phyloP scores from a whole-genome alignment of 2,113 vertebrate species.

The Camelus bactrianus region DNA sequence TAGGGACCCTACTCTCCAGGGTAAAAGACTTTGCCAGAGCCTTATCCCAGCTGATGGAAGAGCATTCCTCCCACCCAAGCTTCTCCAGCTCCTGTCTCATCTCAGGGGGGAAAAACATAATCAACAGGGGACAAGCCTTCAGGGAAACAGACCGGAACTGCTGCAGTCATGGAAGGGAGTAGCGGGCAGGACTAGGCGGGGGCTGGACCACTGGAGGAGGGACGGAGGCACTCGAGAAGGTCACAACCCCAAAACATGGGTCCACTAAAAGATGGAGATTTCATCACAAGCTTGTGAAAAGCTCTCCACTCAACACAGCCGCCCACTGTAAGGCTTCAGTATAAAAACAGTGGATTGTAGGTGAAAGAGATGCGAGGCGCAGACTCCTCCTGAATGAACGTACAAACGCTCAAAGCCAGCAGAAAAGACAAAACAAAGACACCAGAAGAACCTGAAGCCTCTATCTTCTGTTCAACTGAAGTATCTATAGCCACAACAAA shows the following conservation, averaged over 20 bases:
- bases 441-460: neutral
- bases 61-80: neutral
- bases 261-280: neutral
- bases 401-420: neutral
- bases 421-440: neutral
- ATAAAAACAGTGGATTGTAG: neutral
- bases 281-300: neutral
- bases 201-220: neutral
- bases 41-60: neutral
- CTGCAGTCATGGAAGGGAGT: neutral
- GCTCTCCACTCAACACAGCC: neutral
- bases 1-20: neutral
- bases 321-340: neutral
- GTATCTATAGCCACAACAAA: neutral
- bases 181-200: rapidly evolving
- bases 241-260: neutral
- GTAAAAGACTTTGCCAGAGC: neutral
- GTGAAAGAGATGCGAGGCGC: neutral
- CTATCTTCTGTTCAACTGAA: no score
- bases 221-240: neutral
- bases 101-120: neutral
- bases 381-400: neutral
- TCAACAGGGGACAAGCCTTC: neutral
- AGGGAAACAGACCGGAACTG: neutral
- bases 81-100: neutral